These are phyloP conservation scores for Trichoplusia ni DNA, from an alignment of 1,140 invertebrate species.

Conservation along the genomic window DNA sequence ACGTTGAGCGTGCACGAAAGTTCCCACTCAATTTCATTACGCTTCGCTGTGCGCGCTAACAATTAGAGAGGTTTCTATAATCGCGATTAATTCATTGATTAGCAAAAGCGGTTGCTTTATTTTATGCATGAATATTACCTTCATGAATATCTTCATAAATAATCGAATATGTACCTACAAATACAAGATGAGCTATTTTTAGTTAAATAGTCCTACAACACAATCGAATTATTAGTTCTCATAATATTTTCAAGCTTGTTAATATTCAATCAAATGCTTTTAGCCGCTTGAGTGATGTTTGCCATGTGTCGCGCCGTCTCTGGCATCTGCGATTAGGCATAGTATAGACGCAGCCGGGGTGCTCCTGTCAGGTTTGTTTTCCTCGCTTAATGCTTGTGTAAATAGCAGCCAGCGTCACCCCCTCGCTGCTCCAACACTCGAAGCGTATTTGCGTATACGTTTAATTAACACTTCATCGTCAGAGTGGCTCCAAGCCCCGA, in stretches of 20 bases:
- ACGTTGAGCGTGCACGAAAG: constrained; percentile 58
- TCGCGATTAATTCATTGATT: constrained; percentile 41
- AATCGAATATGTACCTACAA: constrained; percentile 1
- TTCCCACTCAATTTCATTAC: constrained; percentile 63
- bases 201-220: not conserved
- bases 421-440: constrained; percentile 47
- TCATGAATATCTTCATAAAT: constrained; percentile 7
- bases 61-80: constrained; percentile 52
- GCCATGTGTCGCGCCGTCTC: constrained; percentile 50
- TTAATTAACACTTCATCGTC: constrained; percentile 62
- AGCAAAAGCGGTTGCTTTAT: constrained; percentile 20
- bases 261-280: constrained; percentile 47
- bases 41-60: constrained; percentile 49
- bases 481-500: constrained; percentile 30
- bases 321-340: constrained; percentile 14
- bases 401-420: constrained; percentile 48
- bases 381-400: constrained; percentile 66
- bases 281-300: constrained; percentile 50
- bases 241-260: not conserved
- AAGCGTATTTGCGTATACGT: constrained; percentile 56
- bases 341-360: constrained; percentile 28
- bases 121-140: not conserved
- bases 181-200: not conserved
- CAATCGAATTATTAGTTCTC: not conserved
- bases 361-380: constrained; percentile 67